Conservation (phyloP, 1,140 invertebrate species). For the Zaprionus davidi region DNA sequence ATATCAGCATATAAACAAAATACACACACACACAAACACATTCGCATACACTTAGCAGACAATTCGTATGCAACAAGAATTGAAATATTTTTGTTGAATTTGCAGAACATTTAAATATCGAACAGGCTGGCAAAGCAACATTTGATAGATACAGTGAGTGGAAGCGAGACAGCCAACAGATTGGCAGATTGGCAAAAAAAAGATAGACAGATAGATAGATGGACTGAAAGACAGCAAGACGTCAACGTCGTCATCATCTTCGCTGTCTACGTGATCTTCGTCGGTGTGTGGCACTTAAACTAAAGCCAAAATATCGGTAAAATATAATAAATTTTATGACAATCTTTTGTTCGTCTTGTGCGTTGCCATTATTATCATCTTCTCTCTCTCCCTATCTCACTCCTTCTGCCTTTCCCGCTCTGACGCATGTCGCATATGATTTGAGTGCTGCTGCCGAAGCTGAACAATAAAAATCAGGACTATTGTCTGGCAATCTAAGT, state of each 20-base stretch:
- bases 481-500: conserved; percentile 71
- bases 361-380: conserved; percentile 73
- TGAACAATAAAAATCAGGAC: conserved; percentile 71
- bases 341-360: conserved; percentile 66
- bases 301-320: conserved; percentile 59
- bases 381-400: conserved; percentile 31
- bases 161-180: no score
- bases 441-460: conserved; percentile 7
- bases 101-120: conserved; percentile 36
- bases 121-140: conserved; percentile 6
- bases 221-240: conserved; percentile 29
- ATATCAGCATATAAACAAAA: conserved; percentile 16
- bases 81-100: conserved; percentile 20
- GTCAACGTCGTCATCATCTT: background rate
- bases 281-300: conserved; percentile 8
- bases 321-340: conserved; percentile 76
- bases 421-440: background rate
- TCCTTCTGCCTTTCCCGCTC: background rate
- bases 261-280: background rate
- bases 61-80: conserved; percentile 35
- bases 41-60: conserved; percentile 2
- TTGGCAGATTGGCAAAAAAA: background rate
- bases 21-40: background rate
- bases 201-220: conserved; percentile 3
- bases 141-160: background rate